Conservation (phyloP, 2,113 vertebrate species). For the Bubo blakistoni region DNA sequence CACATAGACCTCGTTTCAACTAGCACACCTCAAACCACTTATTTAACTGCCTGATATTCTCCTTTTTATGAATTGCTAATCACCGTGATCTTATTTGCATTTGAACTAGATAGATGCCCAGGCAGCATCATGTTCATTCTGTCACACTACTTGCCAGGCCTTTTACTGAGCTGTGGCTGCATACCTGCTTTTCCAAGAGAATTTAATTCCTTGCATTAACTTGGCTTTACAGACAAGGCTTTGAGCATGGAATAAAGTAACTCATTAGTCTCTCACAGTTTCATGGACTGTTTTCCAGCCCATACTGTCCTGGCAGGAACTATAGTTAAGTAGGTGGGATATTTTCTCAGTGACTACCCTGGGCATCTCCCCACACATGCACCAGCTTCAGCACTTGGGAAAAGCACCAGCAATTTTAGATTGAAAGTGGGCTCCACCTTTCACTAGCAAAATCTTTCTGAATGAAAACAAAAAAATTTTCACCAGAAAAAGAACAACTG, state of each 20-base stretch:
- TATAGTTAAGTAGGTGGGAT: neutral
- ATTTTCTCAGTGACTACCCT: neutral
- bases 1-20: neutral
- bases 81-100: neutral
- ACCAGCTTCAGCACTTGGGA: neutral
- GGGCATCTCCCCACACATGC: fast-evolving
- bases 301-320: neutral
- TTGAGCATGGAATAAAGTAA: neutral
- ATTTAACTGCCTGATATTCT: neutral
- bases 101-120: neutral
- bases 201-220: neutral
- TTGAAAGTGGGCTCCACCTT: neutral
- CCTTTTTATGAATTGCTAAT: neutral
- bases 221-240: neutral
- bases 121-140: neutral
- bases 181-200: neutral
- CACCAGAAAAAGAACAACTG: neutral
- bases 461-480: neutral
- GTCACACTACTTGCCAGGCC: neutral
- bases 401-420: neutral
- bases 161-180: neutral
- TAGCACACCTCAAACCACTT: neutral
- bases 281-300: neutral
- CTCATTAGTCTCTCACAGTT: neutral
- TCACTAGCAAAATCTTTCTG: neutral